Percentiles rank a stretch among this genome's conserved stretches.
phyloP scores from a whole-genome alignment of 2,797 vertebrate genomes.

The Gallinago solitaria region DNA sequence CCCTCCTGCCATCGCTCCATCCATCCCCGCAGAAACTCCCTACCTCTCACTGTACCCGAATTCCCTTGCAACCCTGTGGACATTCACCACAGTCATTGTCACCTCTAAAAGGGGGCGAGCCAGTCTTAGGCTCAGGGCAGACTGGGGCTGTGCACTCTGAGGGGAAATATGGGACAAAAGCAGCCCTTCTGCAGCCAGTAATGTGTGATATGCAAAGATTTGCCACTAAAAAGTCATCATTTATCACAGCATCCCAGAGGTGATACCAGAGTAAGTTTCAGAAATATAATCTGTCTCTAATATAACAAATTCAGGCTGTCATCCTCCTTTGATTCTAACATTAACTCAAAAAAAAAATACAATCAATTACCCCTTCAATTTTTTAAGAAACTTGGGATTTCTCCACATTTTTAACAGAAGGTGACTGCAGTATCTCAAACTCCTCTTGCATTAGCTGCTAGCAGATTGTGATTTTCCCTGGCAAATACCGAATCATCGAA shows the following conservation, averaged over 20 bases:
- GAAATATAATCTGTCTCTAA: neutral
- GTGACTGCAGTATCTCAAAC: neutral
- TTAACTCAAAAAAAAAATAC: neutral
- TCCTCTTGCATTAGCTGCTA: neutral
- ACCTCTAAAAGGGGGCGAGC: neutral
- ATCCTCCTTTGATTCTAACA: neutral
- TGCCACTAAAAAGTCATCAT: neutral
- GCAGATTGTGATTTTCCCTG: neutral
- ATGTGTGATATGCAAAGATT: rapidly evolving
- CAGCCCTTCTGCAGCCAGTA: neutral
- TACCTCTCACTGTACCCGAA: neutral
- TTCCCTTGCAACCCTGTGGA: no score
- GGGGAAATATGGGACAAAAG: neutral
- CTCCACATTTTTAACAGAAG: neutral
- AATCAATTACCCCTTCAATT: neutral
- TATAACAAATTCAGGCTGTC: neutral
- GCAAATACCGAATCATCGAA: neutral
- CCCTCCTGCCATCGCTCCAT: neutral
- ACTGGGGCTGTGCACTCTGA: rapidly evolving
- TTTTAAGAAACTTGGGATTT: neutral
- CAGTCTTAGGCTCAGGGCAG: neutral
- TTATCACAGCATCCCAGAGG: neutral
- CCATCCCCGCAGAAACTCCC: neutral
- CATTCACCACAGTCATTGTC: neutral
- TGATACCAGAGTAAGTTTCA: neutral